These are phyloP conservation scores for Sula dactylatra DNA, from an alignment of 2,113 vertebrate genomes.

Conservation along the genomic window DNA sequence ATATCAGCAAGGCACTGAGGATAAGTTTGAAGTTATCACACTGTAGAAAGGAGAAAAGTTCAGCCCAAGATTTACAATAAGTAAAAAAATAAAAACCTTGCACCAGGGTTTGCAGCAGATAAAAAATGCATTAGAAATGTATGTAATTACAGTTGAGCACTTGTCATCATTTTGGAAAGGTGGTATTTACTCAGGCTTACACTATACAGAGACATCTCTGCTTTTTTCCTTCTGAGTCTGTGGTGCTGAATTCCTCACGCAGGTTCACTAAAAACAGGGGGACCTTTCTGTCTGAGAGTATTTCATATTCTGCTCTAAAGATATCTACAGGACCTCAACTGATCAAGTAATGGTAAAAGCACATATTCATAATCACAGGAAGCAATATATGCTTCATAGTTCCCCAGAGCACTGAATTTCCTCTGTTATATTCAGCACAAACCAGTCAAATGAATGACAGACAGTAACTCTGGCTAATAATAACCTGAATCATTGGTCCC, in stretches of 20 bases:
- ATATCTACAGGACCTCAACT: background rate
- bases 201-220: background rate
- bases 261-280: background rate
- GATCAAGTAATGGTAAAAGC: background rate
- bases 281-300: background rate
- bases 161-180: slow-evolving; percentile 37
- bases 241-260: background rate
- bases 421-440: background rate
- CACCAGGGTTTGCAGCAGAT: slow-evolving; percentile 1
- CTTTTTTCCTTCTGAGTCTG: background rate
- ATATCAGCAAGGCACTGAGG: background rate
- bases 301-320: background rate
- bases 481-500: background rate
- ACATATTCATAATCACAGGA: background rate
- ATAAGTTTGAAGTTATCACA: slow-evolving; percentile 21
- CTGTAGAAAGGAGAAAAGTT: background rate
- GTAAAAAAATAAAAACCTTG: background rate
- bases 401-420: background rate
- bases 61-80: slow-evolving; percentile 9
- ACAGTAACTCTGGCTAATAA: background rate
- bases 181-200: slow-evolving; percentile 13
- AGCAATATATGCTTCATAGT: background rate
- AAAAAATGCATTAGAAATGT: slow-evolving; percentile 38
- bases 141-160: slow-evolving; percentile 55
- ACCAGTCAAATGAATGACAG: background rate